Base-by-base conservation (phyloP, 2,888 invertebrate genomes). In the Electrophaes corylata region DNA sequence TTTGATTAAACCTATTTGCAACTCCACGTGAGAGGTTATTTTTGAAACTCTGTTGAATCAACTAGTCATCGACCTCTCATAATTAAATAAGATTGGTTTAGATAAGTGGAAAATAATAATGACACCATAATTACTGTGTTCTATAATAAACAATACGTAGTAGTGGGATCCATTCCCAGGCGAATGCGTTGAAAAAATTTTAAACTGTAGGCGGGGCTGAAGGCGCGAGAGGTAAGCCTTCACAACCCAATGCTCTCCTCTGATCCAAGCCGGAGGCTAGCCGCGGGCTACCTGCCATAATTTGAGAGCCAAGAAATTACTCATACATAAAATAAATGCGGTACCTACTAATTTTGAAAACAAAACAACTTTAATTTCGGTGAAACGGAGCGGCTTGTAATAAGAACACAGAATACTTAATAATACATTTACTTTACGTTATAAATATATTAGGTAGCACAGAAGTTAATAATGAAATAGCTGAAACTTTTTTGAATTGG, bases 221-320 rank as follows among this genome's bases (percentile, higher is more conserved):
- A 69, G 73, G 69, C 75, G 75, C 72, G 70, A 74, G 79, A 81
- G 81, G 75, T 82, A 78, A 83, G 81, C 81, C 86, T 84, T 84
- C 78, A 76, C 73, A 73, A 78, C 80, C 70, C 68, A 66, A 69
- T 64, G 67, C 63, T 51, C 50, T 47, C 62, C 68, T 65, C 69
- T 73, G 82, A 84, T 81, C 81, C 80, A 79, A 72, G 80, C 76
- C 69, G 71, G 72, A 72, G 76, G 71, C 73, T 74, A 73, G 88
- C 90, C 89, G 76, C 82, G 73, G 89, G 91, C 91, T 91, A 91
- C 91, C 91, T 89, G 90, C 87, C 75, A 82, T 89, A 88, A 91
- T 91, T 89, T 88, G 78, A 86, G 83, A 80, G 75, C 76, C 81
- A 75, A 87, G 81, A 87, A 90, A 90, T 91, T 90, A 87, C 88